A percentile compares a stretch with the other conserved stretches of the same genome.
phyloP scores from a whole-genome alignment of 2,888 invertebrate genomes.

The Actias luna region DNA sequence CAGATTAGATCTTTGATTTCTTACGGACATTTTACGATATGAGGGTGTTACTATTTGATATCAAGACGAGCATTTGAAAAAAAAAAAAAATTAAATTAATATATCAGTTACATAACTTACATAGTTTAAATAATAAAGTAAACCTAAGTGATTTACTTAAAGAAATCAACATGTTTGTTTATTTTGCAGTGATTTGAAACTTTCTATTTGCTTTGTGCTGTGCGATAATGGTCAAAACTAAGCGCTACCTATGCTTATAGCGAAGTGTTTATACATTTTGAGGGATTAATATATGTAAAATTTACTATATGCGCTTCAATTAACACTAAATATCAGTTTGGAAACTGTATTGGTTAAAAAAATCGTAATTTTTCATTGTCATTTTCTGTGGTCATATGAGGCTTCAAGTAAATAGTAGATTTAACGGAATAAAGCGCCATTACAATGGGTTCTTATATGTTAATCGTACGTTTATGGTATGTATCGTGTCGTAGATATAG shows the following conservation, averaged over 20 bases:
- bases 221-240: constrained; percentile 56
- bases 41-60: no score
- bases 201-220: constrained; percentile 30
- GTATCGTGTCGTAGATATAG: no score
- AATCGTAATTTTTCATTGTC: neutral
- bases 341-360: neutral
- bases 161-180: neutral
- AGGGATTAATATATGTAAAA: neutral
- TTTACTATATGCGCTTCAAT: neutral
- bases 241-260: constrained; percentile 6
- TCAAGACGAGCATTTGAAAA: no score
- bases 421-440: no score
- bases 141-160: neutral
- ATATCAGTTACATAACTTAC: no score
- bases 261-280: constrained; percentile 6
- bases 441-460: no score
- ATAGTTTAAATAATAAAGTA: no score
- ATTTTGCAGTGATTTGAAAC: neutral
- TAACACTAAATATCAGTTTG: neutral
- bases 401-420: no score
- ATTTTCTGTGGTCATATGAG: neutral
- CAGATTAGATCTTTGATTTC: no score
- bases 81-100: no score
- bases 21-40: no score
- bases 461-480: no score